Evolutionary conservation across 2,888 invertebrate species (phyloP), one percentile per base, ranked within the genome.

Genomic region (Cataglyphis livida): DNA sequence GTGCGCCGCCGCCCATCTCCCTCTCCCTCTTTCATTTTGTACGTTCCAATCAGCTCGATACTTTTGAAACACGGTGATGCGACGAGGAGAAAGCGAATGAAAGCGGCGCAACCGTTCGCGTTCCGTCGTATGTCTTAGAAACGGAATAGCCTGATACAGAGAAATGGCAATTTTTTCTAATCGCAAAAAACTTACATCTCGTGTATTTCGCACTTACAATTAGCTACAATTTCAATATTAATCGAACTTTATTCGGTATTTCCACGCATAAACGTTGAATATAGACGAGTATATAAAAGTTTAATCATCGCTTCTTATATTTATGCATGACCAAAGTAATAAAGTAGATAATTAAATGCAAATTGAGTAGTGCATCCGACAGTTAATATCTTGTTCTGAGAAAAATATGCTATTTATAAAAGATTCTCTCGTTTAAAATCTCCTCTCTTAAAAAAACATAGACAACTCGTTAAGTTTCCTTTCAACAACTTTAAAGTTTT

Each of bases 41-140:
- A 76, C 87, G 85, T 88, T 83, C 82, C 87, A 86, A 87, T 85
- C 89, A 86, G 68, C 73, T 65, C 78, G 85, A 85, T 84, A 82
- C 79, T 75, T 61, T 62, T 35, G 12, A 78, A 59, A 48, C 76
- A 51, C 38, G n/a, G 59, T 15, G 54, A 79, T 61, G 44, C 44
- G 48, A 70, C 59, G 12, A 25, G 54, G 59, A 25, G 71, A 61
- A 70, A 70, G 44, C 10, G 78, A 70, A 70, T 59, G 57, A 35
- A 57, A 78, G 68, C 15, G 15, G n/a, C 28, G 41, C 15, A 71
- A 18, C 18, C 9, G 15, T n/a, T 21, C 48, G 3, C 71, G 59
- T 61, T 71, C 12, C 32, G 12, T 44, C 44, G 12, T 18, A 7
- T 35, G 21, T 59, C 21, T 59, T 44, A 25, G n/a, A 65, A 15